Base-by-base conservation (phyloP, 1,140 invertebrate species). In the Sesamia nonagrioides region DNA sequence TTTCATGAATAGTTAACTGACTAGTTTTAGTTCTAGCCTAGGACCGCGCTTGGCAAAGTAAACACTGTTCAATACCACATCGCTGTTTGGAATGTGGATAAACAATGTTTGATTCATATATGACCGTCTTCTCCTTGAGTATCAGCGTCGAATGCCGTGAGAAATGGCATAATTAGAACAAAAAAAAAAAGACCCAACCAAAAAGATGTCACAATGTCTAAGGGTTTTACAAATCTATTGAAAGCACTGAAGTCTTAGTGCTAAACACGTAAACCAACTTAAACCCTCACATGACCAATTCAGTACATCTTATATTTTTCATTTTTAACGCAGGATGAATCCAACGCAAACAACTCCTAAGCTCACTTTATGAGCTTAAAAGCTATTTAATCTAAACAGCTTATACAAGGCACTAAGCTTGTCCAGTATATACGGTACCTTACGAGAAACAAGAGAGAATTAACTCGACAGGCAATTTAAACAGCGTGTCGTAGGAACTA, bases 1-100 rank as follows among this genome's bases (percentile, higher is more conserved):
- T 94, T 94, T 94, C 92, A 90, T 92, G 89, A 92, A 91, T 92
- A 91, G 86, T 87, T 86, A 91, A 91, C 88, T 83, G 86, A 88
- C 88, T 88, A 79, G 86, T 88, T 90, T 81, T 84, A 84, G 82
- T 68, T 71, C 77, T 81, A 82, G 83, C 60, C 82, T 83, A 82
- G 69, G 73, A 79, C 50, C 72, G 54, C 77, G 52, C 60, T 74
- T 81, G 61, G 81, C 78, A 80, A 82, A 76, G 81, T 84, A 83
- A 84, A 84, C 85, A 83, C 73, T 58, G 45, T 63, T 79, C 61
- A 75, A 84, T 81, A 81, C 73, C 74, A 61, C 76, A 40, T 21
- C 18, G 56, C 71, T 75, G 40, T 79, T 58, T 69, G 52, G 72
- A 75, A 75, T 68, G 52, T 74, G 58, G 50, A 75, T 73, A 69